phyloP scores from a whole-genome alignment of 2,888 invertebrate genomes.

The Drosophila limbata region DNA sequence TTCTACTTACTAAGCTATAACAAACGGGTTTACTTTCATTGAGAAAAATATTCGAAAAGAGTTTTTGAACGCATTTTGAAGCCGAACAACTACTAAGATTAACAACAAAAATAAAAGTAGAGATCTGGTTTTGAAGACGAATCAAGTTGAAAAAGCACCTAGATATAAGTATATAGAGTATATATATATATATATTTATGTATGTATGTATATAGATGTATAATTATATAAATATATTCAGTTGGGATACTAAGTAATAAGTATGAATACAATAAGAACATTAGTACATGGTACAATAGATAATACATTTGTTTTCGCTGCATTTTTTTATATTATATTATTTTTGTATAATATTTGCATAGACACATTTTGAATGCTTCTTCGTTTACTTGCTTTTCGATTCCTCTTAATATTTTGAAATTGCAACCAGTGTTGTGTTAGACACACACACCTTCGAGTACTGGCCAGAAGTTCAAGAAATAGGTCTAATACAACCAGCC shows the following conservation, averaged over 20 bases:
- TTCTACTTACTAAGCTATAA: slow-evolving; percentile 55
- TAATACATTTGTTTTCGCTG: slow-evolving; percentile 45
- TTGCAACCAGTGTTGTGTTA: slow-evolving; percentile 59
- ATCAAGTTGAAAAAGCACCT: slow-evolving; percentile 49
- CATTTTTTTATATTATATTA: background rate
- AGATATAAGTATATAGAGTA: slow-evolving; percentile 46
- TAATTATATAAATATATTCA: slow-evolving; percentile 48
- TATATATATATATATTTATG: slow-evolving; percentile 36
- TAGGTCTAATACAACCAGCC: slow-evolving; percentile 37
- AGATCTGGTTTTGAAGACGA: slow-evolving; percentile 4
- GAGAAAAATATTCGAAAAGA: slow-evolving; percentile 63
- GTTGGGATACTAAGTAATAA: slow-evolving; percentile 42
- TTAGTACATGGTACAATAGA: slow-evolving; percentile 50
- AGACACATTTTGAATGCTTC: slow-evolving; percentile 79
- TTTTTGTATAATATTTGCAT: slow-evolving; percentile 58
- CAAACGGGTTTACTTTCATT: slow-evolving; percentile 71
- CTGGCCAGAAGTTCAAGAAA: slow-evolving; percentile 20
- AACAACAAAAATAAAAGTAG: slow-evolving; percentile 16
- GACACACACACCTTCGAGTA: slow-evolving; percentile 45
- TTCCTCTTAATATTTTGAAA: slow-evolving; percentile 42
- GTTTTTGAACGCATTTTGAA: slow-evolving; percentile 37
- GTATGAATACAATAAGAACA: slow-evolving; percentile 50
- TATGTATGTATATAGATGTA: slow-evolving; percentile 52
- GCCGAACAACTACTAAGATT: slow-evolving; percentile 45
- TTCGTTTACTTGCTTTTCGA: slow-evolving; percentile 66